phyloP scores from a whole-genome alignment of 2,113 vertebrate genomes.

The Tautogolabrus adspersus region DNA sequence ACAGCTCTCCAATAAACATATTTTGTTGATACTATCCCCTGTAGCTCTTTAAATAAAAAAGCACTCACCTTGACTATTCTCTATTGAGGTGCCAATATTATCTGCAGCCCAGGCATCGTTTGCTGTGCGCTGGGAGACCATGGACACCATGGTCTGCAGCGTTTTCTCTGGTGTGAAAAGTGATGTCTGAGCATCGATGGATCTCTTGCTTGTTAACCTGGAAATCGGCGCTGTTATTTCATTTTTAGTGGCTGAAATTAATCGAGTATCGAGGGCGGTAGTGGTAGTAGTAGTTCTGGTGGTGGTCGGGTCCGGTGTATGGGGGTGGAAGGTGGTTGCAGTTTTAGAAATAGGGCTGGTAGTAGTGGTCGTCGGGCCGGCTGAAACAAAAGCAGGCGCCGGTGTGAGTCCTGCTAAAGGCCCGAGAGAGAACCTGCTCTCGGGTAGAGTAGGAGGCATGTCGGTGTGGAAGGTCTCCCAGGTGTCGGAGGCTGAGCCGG shows the following conservation, averaged over 20 bases:
- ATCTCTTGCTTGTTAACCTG: slow-evolving; percentile 54
- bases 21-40: neutral
- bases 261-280: slow-evolving; percentile 21
- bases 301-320: slow-evolving; percentile 41
- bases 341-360: slow-evolving; percentile 25
- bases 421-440: slow-evolving; percentile 44
- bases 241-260: slow-evolving; percentile 4
- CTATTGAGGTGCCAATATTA: slow-evolving; percentile 54
- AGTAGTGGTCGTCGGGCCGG: slow-evolving; percentile 23
- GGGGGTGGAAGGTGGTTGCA: slow-evolving; percentile 51
- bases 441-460: slow-evolving; percentile 60
- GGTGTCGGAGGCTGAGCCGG: slow-evolving; percentile 69
- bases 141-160: slow-evolving; percentile 75
- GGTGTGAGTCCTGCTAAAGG: slow-evolving; percentile 40
- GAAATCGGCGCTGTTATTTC: slow-evolving; percentile 23
- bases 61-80: slow-evolving; percentile 81
- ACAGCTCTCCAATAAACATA: neutral
- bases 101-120: slow-evolving; percentile 73
- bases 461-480: slow-evolving; percentile 54
- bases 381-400: slow-evolving; percentile 53
- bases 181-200: slow-evolving; percentile 57
- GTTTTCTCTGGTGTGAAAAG: slow-evolving; percentile 64
- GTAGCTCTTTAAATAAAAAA: neutral
- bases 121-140: slow-evolving; percentile 67
- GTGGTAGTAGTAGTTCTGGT: slow-evolving; percentile 3